Evolutionary conservation across 2,113 vertebrate species (phyloP).

Genomic region (Ammodytes dubius): DNA sequence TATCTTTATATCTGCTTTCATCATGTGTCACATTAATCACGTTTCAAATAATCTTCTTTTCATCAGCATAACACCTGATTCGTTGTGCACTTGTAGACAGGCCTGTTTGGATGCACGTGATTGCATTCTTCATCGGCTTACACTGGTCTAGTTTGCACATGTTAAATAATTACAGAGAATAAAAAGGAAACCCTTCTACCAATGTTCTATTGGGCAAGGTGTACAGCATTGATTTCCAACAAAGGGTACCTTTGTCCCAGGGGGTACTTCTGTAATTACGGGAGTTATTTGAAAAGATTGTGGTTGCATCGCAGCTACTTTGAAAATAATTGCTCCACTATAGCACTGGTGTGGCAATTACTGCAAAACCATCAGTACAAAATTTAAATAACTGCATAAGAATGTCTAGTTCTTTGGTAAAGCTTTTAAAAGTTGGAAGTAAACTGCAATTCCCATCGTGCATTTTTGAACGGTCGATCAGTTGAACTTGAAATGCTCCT

Average conservation of each 20-base stretch:
- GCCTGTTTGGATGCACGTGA: background rate
- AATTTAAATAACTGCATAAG: too few species aligned
- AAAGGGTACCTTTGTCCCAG: background rate
- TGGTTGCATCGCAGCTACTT: background rate
- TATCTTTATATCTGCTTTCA: background rate
- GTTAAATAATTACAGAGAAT: slow-evolving; percentile 5
- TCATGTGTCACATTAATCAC: background rate
- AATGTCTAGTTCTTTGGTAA: too few species aligned
- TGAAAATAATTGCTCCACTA: too few species aligned
- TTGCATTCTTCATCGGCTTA: background rate
- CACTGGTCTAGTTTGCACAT: slow-evolving; percentile 24
- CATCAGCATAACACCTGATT: background rate
- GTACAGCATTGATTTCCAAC: too few species aligned
- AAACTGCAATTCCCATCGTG: too few species aligned
- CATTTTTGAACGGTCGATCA: too few species aligned
- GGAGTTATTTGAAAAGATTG: background rate
- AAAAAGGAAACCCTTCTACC: background rate
- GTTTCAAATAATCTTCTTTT: background rate
- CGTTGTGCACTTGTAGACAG: background rate
- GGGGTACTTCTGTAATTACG: background rate
- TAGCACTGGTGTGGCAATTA: too few species aligned
- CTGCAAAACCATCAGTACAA: too few species aligned
- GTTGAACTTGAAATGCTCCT: too few species aligned
- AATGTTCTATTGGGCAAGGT: background rate
- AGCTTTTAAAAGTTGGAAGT: too few species aligned